These are phyloP conservation scores for Pseudochromis fuscus DNA, from an alignment of 2,797 vertebrate species.

Conservation along the genomic window DNA sequence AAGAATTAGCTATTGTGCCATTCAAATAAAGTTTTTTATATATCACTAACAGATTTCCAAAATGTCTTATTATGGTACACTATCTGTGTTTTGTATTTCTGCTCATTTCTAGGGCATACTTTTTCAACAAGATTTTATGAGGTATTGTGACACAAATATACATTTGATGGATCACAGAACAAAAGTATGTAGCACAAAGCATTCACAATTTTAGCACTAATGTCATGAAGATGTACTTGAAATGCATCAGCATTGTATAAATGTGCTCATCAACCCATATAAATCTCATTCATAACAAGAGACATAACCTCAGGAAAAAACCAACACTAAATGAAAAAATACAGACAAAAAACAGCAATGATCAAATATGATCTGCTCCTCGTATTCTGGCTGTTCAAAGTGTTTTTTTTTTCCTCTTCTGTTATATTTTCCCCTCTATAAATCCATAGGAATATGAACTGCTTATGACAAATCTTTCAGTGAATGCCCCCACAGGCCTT, in stretches of 20 bases:
- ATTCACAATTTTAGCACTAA: conserved; percentile 51
- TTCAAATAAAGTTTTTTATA: conserved; percentile 16
- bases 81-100: conserved; percentile 20
- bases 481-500: conserved; percentile 80
- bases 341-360: conserved; percentile 77
- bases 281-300: conserved; percentile 68
- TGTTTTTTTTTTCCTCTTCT: conserved; percentile 66
- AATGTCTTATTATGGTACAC: conserved; percentile 7
- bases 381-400: conserved; percentile 74
- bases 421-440: conserved; percentile 88
- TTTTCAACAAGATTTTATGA: conserved; percentile 7
- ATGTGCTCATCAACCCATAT: conserved; percentile 84
- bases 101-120: conserved; percentile 13
- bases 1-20: conserved; percentile 16
- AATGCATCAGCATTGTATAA: conserved; percentile 60
- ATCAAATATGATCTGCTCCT: conserved; percentile 76
- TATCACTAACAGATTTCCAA: conserved; percentile 8
- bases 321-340: conserved; percentile 71
- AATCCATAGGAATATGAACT: conserved; percentile 92
- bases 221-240: conserved; percentile 46
- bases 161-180: conserved; percentile 56
- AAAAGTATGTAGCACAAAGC: conserved; percentile 45
- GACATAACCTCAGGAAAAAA: conserved; percentile 58
- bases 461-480: conserved; percentile 87
- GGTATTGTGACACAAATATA: conserved; percentile 44